Evolutionary conservation across 1,140 invertebrate species (phyloP), one percentile per base, ranked within the genome.

Genomic region (Atta texana): DNA sequence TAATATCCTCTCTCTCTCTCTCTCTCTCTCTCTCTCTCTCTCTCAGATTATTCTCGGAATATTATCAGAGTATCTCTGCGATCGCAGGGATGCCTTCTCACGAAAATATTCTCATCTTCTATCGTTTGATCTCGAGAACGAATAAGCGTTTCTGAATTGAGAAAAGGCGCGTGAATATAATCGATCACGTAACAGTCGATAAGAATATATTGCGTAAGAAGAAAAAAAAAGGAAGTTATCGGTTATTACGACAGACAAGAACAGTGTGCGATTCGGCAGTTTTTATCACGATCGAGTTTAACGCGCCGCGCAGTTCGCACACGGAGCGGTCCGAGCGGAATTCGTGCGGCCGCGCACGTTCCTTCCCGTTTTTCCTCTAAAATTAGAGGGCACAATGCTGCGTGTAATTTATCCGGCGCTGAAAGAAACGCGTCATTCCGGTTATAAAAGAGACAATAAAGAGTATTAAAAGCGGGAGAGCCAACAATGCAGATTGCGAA

Each of bases 361-460:
- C 61, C 57, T 71, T 81, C 76, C 51, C 64, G 55, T 76, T 87
- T 88, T 86, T 69, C 49, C 89, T 86, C 89, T 82, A 91, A 91
- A 91, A 91, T 91, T 90, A 91, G 87, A 87, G 89, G 77, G 78
- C 87, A 91, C 90, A 89, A 91, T 91, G 85, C 89, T 85, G 89
- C 89, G 89, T 91, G 88, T 91, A 91, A 91, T 91, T 91, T 91
- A 91, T 90, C 89, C 89, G 87, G 59, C 87, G 89, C 88, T 91
- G 89, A 91, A 91, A 91, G 90, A 91, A 91, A 88, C 90, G 90
- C 90, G 90, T 91, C 89, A 89, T 91, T 89, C 89, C 81, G 88
- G 90, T 91, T 91, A 91, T 91, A 91, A 91, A 91, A 91, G 90
- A 91, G 90, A 91, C 90, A 91, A 91, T 91, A 91, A 91, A 91